Base-by-base conservation (phyloP, 2,888 invertebrate genomes). In the Pseudococcus jackbeardsleyi region DNA sequence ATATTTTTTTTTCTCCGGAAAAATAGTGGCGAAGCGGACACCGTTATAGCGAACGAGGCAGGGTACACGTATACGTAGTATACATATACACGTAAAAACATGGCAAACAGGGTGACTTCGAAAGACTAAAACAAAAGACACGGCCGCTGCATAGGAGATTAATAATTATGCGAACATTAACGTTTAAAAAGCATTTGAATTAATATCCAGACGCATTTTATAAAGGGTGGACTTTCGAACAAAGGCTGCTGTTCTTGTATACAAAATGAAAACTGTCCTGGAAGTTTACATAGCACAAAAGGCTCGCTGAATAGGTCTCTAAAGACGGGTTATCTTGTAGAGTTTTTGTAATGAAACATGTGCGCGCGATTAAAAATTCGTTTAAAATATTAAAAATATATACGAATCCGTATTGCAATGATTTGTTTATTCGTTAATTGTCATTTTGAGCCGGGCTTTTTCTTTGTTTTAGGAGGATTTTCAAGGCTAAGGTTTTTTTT, bases 91-190 rank as follows among this genome's bases (percentile, higher is more conserved):
- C 42, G 17, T 46, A 72, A 42, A 87, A 87, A 48, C 54, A 79
- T 33, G 72, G 88, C 46, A 77, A 79, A 82, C 68, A 48, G 88
- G 88, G 77, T 82, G 88, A 88, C 88, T 88, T 88, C 88, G 88
- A 59, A 79, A 88, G 88, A 82, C 82, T 88, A 88, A 88, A 88
- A 88, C 88, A 88, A 88, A 87, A 88, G 88, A 59, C 79, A 82
- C 88, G 88, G 88, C 88, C 88, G 88, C 77, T 88, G 88, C 88
- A 79, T 88, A 88, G 88, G 88, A 88, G 88, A 88, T 88, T 88
- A 88, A 88, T 88, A 88, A 88, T 88, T 88, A 88, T 79, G 88
- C 88, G 88, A 88, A 88, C 88, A 88, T 88, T 88, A 88, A 88
- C 88, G 88, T 88, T 88, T 88, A 88, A 88, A 88, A 79, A 79